Evolutionary conservation across 2,113 vertebrate species (phyloP), one percentile per base, ranked within the genome.

Genomic region (Callipepla californica): DNA sequence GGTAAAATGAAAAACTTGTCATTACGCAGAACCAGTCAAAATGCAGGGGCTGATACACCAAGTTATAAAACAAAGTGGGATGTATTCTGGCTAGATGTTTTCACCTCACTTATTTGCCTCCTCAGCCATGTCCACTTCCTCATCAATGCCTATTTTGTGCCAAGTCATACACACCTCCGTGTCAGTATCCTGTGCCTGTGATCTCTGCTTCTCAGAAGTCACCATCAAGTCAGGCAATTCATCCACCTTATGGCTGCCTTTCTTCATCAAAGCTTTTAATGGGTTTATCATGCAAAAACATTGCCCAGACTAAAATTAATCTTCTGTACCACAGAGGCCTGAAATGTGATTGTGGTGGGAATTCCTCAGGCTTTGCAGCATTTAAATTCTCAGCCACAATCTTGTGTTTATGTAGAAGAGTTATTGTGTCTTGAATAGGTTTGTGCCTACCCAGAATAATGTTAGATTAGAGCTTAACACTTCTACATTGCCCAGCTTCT

Each of bases 321-420:
- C 73, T 87, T 63, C 79, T 83, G 4, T 80, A 66, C 45, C 51
- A 74, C 18, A 38, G 57, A 88, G 85, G 77, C 32, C 61, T 81
- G 45, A 84, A 68, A 94, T 69, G 34, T 88, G 32, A 77, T 86
- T 92, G 85, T 47, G 92, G 80, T 78, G 80, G 66, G 81, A 94
- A 90, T 92, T 94, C 48, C 57, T 92, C 48, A 5, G 17, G 51
- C 61, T 63, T 90, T 81, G 44, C 0, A 0, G 65, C 67, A 70
- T 92, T 96, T 93, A 92, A 80, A 94, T 96, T 95, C 76, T 84
- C 80, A 90, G 66, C 44, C 83, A 93, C 83, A 48, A 61, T 65
- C 47, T n/a, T 0, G 0, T 34, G 47, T 72, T 78, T 83, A 94
- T 47, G 51, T 67, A 74, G 70, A 83, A 91, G 25, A 90, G 28